Evolutionary conservation across 2,113 vertebrate genomes (phyloP), one percentile per base, ranked within the genome.

Genomic region (Myotis brandtii): DNA sequence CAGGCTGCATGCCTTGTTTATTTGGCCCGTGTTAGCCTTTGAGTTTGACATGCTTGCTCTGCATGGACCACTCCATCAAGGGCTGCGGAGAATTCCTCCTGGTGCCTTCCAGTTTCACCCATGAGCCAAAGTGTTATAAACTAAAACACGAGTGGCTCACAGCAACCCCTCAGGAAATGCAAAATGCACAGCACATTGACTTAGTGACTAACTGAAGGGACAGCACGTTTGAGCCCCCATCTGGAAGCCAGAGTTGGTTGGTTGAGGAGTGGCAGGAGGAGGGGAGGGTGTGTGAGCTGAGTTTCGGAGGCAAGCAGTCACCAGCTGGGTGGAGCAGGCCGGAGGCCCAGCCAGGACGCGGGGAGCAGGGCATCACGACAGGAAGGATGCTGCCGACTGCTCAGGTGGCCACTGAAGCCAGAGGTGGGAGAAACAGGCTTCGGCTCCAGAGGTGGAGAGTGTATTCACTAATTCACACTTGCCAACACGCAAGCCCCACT

Each of bases 361-460:
- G 70, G 2, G 0, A 1, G 0, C 27, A 5, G 3, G 25, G 4
- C 0, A 30, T 11, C 43, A 4, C 0, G 0, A 30, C 3, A 9
- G 77, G 59, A 79, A 79, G 46, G 67, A 6, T 9, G n/a, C 5
- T 62, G 18, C 32, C 46, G 13, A 23, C 50, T 20, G 64, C 20
- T 25, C 2, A 6, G 20, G 0, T 23, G 59, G n/a, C 66, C 13
- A 12, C 56, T 12, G 13, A n/a, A 32, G 54, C 66, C 81, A 50
- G 32, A 50, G 73, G 37, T 1, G 20, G 54, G 59, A 81, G 40
- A 56, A 3, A 52, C 1, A 40, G 50, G n/a, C 43, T 59, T 9
- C 21, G 30, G 21, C 18, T 48, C 54, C 2, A 84, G 14, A 89
- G 18, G 27, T 0, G 2, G 37, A 18, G 25, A 46, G 2, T 13